These are phyloP conservation scores for Oophaga pumilio DNA, from an alignment of 2,113 vertebrate species.

Conservation along the genomic window DNA sequence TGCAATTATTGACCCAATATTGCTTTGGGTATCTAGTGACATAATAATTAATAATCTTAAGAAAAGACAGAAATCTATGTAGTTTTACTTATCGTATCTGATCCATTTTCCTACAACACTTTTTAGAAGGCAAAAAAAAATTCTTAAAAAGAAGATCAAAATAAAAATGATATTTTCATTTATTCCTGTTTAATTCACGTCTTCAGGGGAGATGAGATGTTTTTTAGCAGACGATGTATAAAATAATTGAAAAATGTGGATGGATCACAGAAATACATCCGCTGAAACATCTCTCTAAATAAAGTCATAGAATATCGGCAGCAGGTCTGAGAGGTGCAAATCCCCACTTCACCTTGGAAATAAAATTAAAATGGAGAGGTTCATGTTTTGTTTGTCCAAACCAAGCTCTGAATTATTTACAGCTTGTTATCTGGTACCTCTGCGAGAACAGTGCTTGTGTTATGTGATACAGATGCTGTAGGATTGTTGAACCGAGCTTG, in stretches of 20 bases:
- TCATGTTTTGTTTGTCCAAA: conserved; percentile 57
- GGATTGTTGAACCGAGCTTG: conserved; percentile 58
- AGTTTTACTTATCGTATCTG: no score
- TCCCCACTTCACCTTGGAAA: conserved; percentile 41
- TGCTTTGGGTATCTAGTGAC: no score
- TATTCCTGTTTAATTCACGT: no score
- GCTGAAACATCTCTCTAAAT: not conserved
- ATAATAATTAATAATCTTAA: no score
- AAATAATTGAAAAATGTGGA: not conserved
- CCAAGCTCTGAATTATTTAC: conserved; percentile 51
- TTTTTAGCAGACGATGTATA: not conserved
- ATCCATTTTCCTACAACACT: no score
- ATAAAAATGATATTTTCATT: no score
- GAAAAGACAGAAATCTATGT: no score
- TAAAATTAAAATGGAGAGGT: conserved; percentile 57
- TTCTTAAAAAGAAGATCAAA: no score
- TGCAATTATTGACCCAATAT: no score
- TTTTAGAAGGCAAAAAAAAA: no score
- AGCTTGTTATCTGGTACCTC: conserved; percentile 53
- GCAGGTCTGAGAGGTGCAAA: conserved; percentile 38
- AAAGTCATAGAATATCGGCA: conserved; percentile 12
- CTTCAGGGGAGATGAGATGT: not conserved
- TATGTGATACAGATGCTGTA: conserved; percentile 43
- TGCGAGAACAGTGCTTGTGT: conserved; percentile 56
- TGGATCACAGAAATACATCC: not conserved